These are phyloP conservation scores for Caenorhabditis panamensis DNA, from an alignment of 2,888 invertebrate species.

Conservation along the genomic window DNA sequence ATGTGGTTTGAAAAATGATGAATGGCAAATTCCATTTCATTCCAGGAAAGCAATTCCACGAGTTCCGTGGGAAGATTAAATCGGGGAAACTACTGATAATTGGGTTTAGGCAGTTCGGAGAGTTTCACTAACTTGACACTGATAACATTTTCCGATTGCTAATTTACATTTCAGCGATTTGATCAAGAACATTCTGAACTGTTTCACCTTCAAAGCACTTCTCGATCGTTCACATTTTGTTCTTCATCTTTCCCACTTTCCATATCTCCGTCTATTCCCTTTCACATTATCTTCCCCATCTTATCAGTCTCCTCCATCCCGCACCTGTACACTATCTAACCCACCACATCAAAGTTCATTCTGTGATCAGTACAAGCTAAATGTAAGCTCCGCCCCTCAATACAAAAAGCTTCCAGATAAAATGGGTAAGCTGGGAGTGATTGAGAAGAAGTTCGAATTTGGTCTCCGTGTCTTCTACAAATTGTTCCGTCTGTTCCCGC, in stretches of 20 bases:
- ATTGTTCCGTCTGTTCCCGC: conserved; percentile 61
- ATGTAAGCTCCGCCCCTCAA: conserved; percentile 9
- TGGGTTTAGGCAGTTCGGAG: no score
- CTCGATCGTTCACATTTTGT: conserved; percentile 47
- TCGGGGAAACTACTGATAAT: no score
- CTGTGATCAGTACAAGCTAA: conserved; percentile 43
- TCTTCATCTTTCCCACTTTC: conserved; percentile 18
- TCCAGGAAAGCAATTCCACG: no score
- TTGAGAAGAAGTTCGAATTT: conserved; percentile 60
- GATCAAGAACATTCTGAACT: no score
- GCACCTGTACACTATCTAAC: conserved; percentile 12
- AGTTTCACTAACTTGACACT: no score
- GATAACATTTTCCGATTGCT: no score
- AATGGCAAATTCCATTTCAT: no score
- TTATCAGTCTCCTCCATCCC: conserved; percentile 28
- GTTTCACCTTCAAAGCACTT: conserved; percentile 22
- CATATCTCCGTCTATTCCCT: conserved; percentile 7
- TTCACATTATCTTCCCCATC: conserved; percentile 13
- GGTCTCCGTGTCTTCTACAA: conserved; percentile 60
- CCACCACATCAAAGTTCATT: conserved; percentile 44
- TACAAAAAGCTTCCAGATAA: conserved; percentile 32
- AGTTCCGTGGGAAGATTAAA: no score
- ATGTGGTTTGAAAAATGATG: no score
- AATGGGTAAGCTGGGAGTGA: conserved; percentile 60
- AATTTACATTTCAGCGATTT: no score